Evolutionary conservation across 2,113 vertebrate genomes (phyloP).

Genomic region (Crotalus horridus): DNA sequence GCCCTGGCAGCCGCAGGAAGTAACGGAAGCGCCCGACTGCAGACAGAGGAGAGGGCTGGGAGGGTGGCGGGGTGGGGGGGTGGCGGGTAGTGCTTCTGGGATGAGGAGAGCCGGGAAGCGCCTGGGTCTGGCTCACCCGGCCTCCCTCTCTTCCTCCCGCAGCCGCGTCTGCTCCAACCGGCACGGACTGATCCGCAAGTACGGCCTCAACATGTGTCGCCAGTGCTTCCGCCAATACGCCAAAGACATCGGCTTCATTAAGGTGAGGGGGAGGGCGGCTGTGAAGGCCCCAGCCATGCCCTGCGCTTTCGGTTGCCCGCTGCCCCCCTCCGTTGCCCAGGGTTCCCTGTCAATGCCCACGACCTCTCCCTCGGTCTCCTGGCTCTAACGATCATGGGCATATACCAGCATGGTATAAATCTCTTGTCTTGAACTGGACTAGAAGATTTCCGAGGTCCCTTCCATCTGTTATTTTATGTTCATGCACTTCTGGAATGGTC

Average conservation of each 20-base stretch:
- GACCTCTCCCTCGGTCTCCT: background rate
- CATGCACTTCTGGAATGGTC: no score
- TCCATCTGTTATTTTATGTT: no score
- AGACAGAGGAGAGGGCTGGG: background rate
- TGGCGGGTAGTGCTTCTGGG: background rate
- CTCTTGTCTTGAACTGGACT: no score
- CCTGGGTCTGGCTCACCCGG: accelerated
- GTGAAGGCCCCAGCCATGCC: background rate
- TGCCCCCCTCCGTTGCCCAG: background rate
- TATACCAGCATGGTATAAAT: no score
- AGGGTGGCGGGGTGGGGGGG: no score
- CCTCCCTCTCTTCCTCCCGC: background rate
- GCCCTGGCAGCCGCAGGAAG: no score
- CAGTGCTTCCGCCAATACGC: slow-evolving; percentile 99
- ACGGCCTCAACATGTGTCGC: slow-evolving; percentile 87
- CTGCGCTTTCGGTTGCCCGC: background rate
- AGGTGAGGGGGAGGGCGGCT: slow-evolving; percentile 64
- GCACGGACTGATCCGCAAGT: background rate
- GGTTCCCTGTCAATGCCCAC: background rate
- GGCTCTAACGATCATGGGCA: background rate
- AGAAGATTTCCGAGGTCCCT: no score
- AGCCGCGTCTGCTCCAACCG: background rate
- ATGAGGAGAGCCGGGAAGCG: background rate
- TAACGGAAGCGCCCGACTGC: no score
- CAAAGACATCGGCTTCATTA: slow-evolving; percentile 95